phyloP scores from a whole-genome alignment of 2,797 vertebrate genomes.

The Artibeus jamaicensis region DNA sequence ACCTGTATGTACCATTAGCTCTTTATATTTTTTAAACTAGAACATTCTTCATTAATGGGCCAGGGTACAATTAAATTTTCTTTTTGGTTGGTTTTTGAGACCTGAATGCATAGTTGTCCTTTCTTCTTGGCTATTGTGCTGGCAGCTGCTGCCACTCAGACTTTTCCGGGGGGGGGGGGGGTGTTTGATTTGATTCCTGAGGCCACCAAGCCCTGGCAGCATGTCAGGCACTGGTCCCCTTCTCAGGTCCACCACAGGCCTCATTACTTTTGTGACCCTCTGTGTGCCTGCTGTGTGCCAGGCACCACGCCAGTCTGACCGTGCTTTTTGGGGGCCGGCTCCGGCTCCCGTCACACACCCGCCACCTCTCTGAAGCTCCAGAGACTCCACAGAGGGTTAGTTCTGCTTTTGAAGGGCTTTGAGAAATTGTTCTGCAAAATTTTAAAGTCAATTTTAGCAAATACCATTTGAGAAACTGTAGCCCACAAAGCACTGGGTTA shows the following conservation, averaged over 20 bases:
- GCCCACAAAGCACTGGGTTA: neutral
- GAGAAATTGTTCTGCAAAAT: conserved; percentile 16
- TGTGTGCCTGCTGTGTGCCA: neutral
- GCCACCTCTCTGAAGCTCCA: neutral
- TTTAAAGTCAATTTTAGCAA: conserved; percentile 12
- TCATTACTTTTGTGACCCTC: neutral
- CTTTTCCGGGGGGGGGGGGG: neutral
- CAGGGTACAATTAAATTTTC: neutral
- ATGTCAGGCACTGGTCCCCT: neutral
- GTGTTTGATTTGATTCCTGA: conserved; percentile 22
- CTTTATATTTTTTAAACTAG: neutral
- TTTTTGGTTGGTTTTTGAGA: conserved; percentile 29
- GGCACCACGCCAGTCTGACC: neutral
- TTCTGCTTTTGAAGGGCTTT: neutral
- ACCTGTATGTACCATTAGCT: neutral
- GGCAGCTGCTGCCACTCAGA: neutral
- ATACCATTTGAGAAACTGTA: conserved; percentile 19
- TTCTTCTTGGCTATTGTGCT: neutral
- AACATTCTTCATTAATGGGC: neutral
- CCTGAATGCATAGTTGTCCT: neutral
- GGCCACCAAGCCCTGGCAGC: neutral
- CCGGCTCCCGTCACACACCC: neutral
- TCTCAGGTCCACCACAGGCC: neutral
- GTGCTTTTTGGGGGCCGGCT: neutral
- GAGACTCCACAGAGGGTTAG: neutral